These are phyloP conservation scores for Drosophila leonis DNA, from an alignment of 2,888 invertebrate species.

Conservation along the genomic window DNA sequence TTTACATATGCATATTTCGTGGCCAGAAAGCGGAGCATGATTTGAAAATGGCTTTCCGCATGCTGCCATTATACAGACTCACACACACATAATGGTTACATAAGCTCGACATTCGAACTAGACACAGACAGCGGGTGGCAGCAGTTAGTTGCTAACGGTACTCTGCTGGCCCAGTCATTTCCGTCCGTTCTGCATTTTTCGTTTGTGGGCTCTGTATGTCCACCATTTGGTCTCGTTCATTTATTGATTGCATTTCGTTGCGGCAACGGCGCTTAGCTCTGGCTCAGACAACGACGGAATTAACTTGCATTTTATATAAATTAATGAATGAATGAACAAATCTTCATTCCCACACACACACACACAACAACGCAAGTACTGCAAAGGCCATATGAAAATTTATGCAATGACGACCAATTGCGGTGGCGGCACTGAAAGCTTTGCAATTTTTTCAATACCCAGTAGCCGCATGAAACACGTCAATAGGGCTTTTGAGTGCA, in stretches of 20 bases:
- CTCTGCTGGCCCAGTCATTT: conserved; percentile 9
- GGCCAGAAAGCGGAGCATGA: conserved; percentile 57
- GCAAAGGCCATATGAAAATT: conserved; percentile 67
- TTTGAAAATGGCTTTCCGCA: conserved; percentile 73
- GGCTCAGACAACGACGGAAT: conserved; percentile 78
- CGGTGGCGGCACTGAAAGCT: conserved; percentile 61
- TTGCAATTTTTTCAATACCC: conserved; percentile 42
- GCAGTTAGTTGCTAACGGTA: conserved; percentile 15
- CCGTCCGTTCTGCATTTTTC: not conserved
- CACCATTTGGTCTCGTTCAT: conserved; percentile 64
- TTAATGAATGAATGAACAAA: conserved; percentile 78
- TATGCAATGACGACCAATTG: conserved; percentile 59
- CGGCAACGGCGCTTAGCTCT: conserved; percentile 68
- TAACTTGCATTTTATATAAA: conserved; percentile 83
- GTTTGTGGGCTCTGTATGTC: conserved; percentile 29
- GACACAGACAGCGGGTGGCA: conserved; percentile 31
- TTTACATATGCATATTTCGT: conserved; percentile 76
- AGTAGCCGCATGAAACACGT: too few species aligned
- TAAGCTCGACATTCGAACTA: conserved; percentile 53
- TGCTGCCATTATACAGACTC: conserved; percentile 37
- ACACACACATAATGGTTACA: conserved; percentile 52
- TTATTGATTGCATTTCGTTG: conserved; percentile 77
- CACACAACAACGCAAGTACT: conserved; percentile 24
- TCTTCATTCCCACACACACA: conserved; percentile 29
- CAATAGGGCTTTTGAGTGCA: too few species aligned